Percentiles rank a stretch among this genome's conserved stretches.
Evolutionary conservation across 1,140 invertebrate species (phyloP).

Genomic region (Oppia nitens): DNA sequence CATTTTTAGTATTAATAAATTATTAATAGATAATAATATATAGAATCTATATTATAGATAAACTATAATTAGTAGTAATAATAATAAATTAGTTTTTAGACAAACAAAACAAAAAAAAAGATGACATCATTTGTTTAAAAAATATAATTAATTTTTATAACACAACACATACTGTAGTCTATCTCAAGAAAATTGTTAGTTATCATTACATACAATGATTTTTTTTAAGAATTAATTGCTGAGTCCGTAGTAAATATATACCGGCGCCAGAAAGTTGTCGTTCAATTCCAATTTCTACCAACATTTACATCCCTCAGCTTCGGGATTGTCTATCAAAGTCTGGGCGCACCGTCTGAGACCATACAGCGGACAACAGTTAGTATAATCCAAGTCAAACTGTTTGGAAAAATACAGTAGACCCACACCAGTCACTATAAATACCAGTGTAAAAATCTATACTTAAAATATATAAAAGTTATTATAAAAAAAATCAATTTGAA

Average conservation of each 20-base stretch:
- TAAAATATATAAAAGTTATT: no score
- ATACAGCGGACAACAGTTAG: slow-evolving; percentile 9
- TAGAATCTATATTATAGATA: no score
- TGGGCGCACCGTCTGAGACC: slow-evolving; percentile 12
- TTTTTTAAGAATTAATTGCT: slow-evolving; percentile 97
- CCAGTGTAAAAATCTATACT: slow-evolving; percentile 83
- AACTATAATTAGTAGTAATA: no score
- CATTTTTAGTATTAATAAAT: no score
- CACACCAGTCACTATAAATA: slow-evolving; percentile 91
- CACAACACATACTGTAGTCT: slow-evolving; percentile 26
- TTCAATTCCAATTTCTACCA: slow-evolving; percentile 10
- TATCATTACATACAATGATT: slow-evolving; percentile 78
- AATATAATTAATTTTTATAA: neutral
- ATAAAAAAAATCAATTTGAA: no score
- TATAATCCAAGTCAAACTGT: slow-evolving; percentile 13
- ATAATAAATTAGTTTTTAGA: slow-evolving; percentile 62
- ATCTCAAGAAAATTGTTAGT: slow-evolving; percentile 19
- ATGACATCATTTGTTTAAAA: neutral
- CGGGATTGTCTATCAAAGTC: slow-evolving; percentile 15
- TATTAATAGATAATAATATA: no score
- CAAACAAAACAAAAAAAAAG: neutral
- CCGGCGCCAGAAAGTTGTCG: slow-evolving; percentile 33
- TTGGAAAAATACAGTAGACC: slow-evolving; percentile 73
- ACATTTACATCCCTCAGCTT: slow-evolving; percentile 8
- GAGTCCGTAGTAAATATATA: slow-evolving; percentile 94